Conservation (phyloP, 1,140 invertebrate species). For the Manduca sexta region DNA sequence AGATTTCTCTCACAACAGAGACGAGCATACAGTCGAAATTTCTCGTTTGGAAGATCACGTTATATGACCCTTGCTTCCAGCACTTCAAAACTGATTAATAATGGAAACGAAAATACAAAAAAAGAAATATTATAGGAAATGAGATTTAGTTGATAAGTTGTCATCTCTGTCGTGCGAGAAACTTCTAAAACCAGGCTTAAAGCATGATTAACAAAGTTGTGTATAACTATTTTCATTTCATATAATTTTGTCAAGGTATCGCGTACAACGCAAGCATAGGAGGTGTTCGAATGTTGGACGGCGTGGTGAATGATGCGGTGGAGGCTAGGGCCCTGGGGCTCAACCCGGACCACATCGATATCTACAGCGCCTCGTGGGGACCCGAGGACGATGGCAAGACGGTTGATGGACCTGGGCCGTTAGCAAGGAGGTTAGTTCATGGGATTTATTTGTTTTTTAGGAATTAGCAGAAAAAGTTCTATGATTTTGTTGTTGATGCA, state of each 20-base stretch:
- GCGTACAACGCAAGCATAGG: constrained; percentile 96
- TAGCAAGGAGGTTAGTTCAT: constrained; percentile 82
- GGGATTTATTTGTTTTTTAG: constrained; percentile 3
- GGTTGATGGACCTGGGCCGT: constrained; percentile 97
- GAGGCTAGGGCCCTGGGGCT: constrained; percentile 93
- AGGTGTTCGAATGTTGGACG: constrained; percentile 96
- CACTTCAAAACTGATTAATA: no score
- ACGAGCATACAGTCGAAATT: no score
- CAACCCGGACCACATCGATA: constrained; percentile 95
- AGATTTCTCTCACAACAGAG: no score
- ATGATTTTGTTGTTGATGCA: no score
- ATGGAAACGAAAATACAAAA: no score
- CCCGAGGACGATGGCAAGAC: constrained; percentile 98
- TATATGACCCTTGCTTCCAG: no score
- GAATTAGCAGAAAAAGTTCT: no score
- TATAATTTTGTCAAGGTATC: constrained; percentile 75
- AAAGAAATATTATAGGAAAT: no score
- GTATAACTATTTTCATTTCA: no score
- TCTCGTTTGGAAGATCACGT: no score
- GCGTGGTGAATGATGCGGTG: constrained; percentile 95
- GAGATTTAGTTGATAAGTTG: no score
- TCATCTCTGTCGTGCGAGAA: background rate
- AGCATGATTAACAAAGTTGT: no score
- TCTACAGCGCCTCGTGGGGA: constrained; percentile 97
- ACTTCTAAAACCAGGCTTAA: background rate